Conservation (phyloP, 2,113 vertebrate genomes). For the Microcebus tavaratra region DNA sequence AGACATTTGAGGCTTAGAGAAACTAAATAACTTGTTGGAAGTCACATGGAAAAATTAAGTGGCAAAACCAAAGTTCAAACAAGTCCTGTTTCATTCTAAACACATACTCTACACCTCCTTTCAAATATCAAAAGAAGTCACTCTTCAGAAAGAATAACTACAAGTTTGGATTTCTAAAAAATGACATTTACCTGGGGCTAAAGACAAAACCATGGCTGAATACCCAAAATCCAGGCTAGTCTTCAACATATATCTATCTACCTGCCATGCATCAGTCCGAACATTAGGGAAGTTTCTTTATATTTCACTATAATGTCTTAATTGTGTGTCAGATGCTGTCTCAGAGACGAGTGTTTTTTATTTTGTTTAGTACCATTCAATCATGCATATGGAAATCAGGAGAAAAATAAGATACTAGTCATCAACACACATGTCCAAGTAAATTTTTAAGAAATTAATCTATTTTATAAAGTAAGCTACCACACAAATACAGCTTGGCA, state of each 20-base stretch:
- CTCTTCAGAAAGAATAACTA: neutral
- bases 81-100: neutral
- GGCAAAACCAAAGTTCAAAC: neutral
- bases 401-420: neutral
- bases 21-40: neutral
- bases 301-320: neutral
- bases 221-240: neutral
- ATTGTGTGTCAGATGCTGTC: neutral
- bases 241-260: rapidly evolving
- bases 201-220: neutral
- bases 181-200: neutral
- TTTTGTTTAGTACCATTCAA: neutral
- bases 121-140: neutral
- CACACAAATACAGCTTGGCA: neutral
- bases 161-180: neutral
- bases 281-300: neutral
- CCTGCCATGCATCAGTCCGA: neutral
- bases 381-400: neutral
- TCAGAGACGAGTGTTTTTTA: neutral
- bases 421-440: neutral
- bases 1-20: neutral
- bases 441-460: neutral
- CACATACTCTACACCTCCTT: neutral
- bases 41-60: neutral
- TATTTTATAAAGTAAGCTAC: neutral